These are phyloP conservation scores for Tinea pellionella DNA, from an alignment of 2,888 invertebrate species.

Conservation along the genomic window DNA sequence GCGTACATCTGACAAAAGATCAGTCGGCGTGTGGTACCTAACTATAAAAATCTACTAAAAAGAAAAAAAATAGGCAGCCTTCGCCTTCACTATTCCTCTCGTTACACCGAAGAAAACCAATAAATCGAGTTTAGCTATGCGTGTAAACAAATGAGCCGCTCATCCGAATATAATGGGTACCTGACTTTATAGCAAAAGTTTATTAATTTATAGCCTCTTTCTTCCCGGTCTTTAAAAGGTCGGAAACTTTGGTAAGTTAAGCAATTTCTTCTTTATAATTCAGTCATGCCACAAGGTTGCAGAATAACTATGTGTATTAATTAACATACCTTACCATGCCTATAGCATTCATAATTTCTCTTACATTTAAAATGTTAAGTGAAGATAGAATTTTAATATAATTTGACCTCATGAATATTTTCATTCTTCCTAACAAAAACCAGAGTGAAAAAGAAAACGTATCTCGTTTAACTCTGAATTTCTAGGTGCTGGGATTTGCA, in stretches of 20 bases:
- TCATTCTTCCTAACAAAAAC: neutral
- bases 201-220: neutral
- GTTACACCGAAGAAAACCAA: no score
- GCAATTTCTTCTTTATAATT: slow-evolving; percentile 3
- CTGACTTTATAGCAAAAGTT: neutral
- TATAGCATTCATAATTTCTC: neutral
- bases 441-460: neutral
- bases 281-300: neutral
- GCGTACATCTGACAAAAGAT: no score
- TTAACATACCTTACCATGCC: neutral
- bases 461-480: neutral
- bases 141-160: neutral
- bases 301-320: neutral
- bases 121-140: neutral
- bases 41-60: no score
- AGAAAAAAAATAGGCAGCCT: no score
- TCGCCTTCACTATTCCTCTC: no score
- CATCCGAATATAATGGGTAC: neutral
- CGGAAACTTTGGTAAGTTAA: neutral
- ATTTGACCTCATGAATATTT: neutral
- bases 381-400: neutral
- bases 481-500: neutral
- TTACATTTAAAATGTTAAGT: neutral
- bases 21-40: no score
- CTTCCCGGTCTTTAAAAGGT: neutral